Percentiles rank a stretch among this genome's conserved stretches.
These are phyloP conservation scores for Endomychus coccineus DNA, from an alignment of 2,888 invertebrate genomes.

Conservation along the genomic window DNA sequence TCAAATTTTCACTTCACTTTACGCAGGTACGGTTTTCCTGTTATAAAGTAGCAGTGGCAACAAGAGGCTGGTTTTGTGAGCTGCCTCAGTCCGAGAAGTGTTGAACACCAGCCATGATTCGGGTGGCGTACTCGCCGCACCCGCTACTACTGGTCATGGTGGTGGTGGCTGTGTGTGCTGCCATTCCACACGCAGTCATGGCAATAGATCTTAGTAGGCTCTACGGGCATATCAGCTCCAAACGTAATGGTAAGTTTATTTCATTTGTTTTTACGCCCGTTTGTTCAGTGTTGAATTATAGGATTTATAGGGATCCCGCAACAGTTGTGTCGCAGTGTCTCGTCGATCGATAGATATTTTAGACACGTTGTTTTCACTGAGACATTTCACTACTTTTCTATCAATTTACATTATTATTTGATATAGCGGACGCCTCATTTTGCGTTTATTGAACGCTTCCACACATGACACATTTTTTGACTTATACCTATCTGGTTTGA, in stretches of 20 bases:
- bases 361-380: too few species aligned
- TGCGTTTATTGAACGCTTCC: too few species aligned
- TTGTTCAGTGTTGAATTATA: slow-evolving; percentile 5
- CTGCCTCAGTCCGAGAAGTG: slow-evolving; percentile 34
- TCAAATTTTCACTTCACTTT: slow-evolving; percentile 28
- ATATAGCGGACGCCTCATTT: too few species aligned
- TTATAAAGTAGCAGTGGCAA: slow-evolving; percentile 31
- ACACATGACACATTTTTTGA: too few species aligned
- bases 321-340: background rate
- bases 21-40: slow-evolving; percentile 30
- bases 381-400: too few species aligned
- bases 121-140: slow-evolving; percentile 40
- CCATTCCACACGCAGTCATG: slow-evolving; percentile 58
- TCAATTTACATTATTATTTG: too few species aligned
- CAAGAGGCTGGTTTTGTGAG: slow-evolving; percentile 34
- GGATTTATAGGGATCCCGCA: too few species aligned
- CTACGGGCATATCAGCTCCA: slow-evolving; percentile 67
- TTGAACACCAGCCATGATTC: slow-evolving; percentile 40
- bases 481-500: too few species aligned
- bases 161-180: slow-evolving; percentile 55
- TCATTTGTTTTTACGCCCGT: slow-evolving; percentile 1
- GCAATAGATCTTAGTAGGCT: slow-evolving; percentile 75
- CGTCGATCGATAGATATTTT: slow-evolving; percentile 1
- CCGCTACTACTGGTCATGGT: slow-evolving; percentile 45
- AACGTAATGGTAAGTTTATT: slow-evolving; percentile 58